Conservation (phyloP, 1,140 invertebrate species). For the Hypsibius dujardini region DNA sequence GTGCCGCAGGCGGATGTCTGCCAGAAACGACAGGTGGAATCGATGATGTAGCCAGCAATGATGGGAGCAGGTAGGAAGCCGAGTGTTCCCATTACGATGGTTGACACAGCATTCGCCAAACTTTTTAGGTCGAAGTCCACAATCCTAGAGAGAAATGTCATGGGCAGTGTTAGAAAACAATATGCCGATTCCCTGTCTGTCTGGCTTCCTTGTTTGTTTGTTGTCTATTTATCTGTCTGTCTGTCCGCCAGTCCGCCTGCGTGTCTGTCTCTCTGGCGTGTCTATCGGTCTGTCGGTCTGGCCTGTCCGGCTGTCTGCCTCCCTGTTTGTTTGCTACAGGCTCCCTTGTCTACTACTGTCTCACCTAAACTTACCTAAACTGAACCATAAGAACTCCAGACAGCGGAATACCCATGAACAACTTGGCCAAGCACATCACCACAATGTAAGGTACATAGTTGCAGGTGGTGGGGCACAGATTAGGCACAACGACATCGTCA, state of each 20-base stretch:
- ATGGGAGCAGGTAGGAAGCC: neutral
- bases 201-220: too few species aligned
- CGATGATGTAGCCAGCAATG: neutral
- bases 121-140: neutral
- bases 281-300: too few species aligned
- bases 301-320: too few species aligned
- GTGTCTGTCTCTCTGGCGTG: too few species aligned
- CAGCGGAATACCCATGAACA: neutral
- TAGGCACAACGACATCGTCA: neutral
- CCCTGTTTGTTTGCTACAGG: neutral
- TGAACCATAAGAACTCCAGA: neutral
- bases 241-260: too few species aligned
- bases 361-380: neutral
- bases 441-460: neutral
- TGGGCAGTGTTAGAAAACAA: neutral
- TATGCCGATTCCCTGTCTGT: neutral
- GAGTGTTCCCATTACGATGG: neutral
- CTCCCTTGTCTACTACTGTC: neutral
- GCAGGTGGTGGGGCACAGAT: neutral
- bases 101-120: constrained; percentile 1
- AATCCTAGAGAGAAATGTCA: neutral
- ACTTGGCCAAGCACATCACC: neutral
- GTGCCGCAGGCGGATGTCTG: neutral
- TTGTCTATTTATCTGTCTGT: too few species aligned
- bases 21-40: neutral